These are phyloP conservation scores for Antechinus flavipes DNA, from an alignment of 2,113 vertebrate genomes.

Conservation along the genomic window DNA sequence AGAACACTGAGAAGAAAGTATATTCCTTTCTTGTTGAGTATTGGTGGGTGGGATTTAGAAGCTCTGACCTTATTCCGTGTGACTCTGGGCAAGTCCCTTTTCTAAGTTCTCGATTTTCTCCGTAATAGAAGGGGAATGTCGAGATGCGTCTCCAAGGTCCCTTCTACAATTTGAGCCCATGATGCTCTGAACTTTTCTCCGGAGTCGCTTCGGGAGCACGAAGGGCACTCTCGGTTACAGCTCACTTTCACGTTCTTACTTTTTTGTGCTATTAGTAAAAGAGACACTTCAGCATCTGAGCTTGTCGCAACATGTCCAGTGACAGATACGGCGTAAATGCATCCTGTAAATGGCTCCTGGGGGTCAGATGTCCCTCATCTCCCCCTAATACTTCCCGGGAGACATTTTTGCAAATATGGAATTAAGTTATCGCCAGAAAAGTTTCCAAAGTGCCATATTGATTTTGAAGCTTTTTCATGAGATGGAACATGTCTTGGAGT, in stretches of 20 bases:
- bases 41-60: background rate
- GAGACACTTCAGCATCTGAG: background rate
- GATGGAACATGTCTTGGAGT: slow-evolving; percentile 36
- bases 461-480: slow-evolving; percentile 15
- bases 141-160: background rate
- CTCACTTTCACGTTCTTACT: background rate
- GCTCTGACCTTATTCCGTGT: background rate
- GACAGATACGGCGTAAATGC: background rate
- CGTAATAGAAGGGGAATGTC: background rate
- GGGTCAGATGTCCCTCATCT: background rate
- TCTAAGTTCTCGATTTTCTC: background rate
- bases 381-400: background rate
- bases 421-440: slow-evolving; percentile 14
- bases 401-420: background rate
- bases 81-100: background rate
- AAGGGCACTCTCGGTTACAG: background rate
- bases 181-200: background rate
- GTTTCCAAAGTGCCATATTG: background rate
- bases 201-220: background rate
- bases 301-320: background rate
- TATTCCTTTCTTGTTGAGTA: background rate
- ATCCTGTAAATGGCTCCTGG: slow-evolving; percentile 14
- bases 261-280: background rate
- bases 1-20: background rate
- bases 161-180: background rate